Base-by-base conservation (phyloP, 2,888 invertebrate species). In the Argyresthia goedartella region DNA sequence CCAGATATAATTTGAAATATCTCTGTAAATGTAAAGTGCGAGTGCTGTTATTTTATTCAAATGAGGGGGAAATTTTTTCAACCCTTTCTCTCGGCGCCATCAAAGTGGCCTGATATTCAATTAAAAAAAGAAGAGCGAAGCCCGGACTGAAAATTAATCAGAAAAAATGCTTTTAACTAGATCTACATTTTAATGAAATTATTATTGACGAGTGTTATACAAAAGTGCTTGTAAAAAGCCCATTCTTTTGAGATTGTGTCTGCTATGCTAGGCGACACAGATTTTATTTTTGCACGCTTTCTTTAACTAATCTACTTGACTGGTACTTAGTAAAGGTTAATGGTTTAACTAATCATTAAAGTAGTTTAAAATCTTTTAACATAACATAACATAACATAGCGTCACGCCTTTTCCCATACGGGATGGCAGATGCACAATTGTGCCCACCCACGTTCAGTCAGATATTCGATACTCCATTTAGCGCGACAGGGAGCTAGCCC, bases 11-110 rank as follows among this genome's bases (percentile, higher is more conserved):
- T 86, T 85, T 84, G 84, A 84, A 86, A 86, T 86, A 86, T 86
- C 85, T 82, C 81, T 81, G 86, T 82, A 85, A 86, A 86, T 84
- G 86, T 82, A 84, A 85, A 86, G 84, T 81, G 81, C 72, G 85
- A 86, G 86, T 84, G 82, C 82, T 85, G 86, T 86, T 86, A 86
- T 86, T 86, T 86, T 86, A 86, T 86, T 86, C 85, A 86, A 86
- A 86, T 86, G 85, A 86, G 86, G 81, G 74, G 69, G 75, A 84
- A 81, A 78, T 84, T 85, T 86, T 79, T 82, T 81, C 71, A 82
- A 78, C 82, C 86, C 78, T 80, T 82, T 69, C 66, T 64, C 81
- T 74, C 79, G 72, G 66, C 76, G 78, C 84, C 85, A 84, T 86
- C 85, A 86, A 86, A 86, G 85, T 85, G 86, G 84, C 86, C 81